Evolutionary conservation across 2,113 vertebrate genomes (phyloP).

Genomic region (Australoheros scitulus): DNA sequence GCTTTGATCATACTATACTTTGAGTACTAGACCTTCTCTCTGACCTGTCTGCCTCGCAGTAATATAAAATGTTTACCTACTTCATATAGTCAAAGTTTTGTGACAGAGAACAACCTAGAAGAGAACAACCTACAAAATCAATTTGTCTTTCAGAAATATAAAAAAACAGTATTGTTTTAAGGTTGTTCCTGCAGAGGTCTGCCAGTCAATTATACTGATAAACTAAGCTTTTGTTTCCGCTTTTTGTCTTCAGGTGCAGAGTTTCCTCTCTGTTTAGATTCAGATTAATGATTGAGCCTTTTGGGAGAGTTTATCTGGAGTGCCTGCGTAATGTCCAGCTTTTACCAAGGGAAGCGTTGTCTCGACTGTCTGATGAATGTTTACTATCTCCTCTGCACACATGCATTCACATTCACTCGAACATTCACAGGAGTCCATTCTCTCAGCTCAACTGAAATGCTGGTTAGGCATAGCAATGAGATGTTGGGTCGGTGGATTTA

Average conservation of each 20-base stretch:
- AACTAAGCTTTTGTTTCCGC: conserved; percentile 7
- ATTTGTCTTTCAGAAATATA: neutral
- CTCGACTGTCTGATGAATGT: conserved; percentile 58
- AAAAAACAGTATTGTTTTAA: neutral
- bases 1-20: no score
- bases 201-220: conserved; percentile 27
- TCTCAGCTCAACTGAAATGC: conserved; percentile 29
- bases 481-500: conserved; percentile 32
- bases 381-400: conserved; percentile 31
- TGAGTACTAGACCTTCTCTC: no score
- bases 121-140: neutral
- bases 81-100: no score
- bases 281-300: conserved; percentile 51
- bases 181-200: neutral
- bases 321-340: conserved; percentile 50
- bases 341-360: conserved; percentile 40
- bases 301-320: conserved; percentile 53
- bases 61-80: no score
- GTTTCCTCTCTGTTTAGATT: conserved; percentile 31
- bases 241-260: conserved; percentile 25
- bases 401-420: conserved; percentile 15
- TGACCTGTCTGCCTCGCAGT: no score
- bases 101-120: no score
- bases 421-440: conserved; percentile 57
- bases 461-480: conserved; percentile 72